phyloP scores from a whole-genome alignment of 2,888 invertebrate species.

The Drosophila multiciliata region DNA sequence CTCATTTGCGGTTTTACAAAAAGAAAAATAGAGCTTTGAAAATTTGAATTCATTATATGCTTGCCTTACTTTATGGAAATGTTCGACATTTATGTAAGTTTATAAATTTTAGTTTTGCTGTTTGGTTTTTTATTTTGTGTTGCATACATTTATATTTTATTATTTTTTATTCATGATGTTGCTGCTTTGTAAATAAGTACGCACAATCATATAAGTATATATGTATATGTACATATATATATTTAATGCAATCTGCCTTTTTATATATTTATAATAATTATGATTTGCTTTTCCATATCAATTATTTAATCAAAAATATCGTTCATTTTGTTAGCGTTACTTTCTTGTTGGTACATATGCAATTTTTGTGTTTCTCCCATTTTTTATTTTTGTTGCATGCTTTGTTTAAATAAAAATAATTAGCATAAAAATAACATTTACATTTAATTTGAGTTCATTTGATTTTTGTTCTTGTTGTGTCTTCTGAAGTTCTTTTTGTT shows the following conservation, averaged over 20 bases:
- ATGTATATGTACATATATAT: conserved; percentile 24
- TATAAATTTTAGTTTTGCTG: conserved; percentile 23
- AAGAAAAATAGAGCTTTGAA: conserved; percentile 29
- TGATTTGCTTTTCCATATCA: conserved; percentile 68
- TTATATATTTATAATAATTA: conserved; percentile 70
- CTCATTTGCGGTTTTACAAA: conserved; percentile 54
- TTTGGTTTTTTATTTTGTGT: conserved; percentile 41
- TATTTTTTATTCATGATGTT: conserved; percentile 53
- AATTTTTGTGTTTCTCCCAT: conserved; percentile 34
- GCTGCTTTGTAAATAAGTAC: conserved; percentile 76
- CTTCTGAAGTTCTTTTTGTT: conserved; percentile 55
- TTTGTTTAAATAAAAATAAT: conserved; percentile 82
- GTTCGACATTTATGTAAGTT: conserved; percentile 55
- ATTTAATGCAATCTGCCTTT: conserved; percentile 58
- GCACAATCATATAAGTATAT: conserved; percentile 56
- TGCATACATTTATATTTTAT: conserved; percentile 51
- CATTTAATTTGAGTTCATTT: conserved; percentile 84
- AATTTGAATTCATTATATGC: conserved; percentile 40
- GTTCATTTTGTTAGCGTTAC: conserved; percentile 36
- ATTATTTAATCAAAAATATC: conserved; percentile 79
- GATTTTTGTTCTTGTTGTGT: conserved; percentile 79
- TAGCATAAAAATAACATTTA: conserved; percentile 84
- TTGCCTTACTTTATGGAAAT: conserved; percentile 44
- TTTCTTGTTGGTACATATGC: conserved; percentile 60
- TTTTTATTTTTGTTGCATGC: conserved; percentile 31